phyloP scores from a whole-genome alignment of 2,797 vertebrate species.

The Dendrocincla fuliginosa region DNA sequence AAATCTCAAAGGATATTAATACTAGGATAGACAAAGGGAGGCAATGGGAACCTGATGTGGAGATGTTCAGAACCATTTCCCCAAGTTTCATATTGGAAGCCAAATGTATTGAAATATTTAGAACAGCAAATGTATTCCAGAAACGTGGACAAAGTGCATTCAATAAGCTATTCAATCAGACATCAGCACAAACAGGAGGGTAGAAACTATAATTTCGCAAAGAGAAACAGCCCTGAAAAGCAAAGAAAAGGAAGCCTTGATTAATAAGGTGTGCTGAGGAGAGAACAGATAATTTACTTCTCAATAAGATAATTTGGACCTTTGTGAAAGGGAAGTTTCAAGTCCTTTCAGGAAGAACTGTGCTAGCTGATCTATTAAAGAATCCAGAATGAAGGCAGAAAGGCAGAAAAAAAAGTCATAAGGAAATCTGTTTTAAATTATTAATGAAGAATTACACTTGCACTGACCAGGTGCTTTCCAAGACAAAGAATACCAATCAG shows the following conservation, averaged over 20 bases:
- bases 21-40: neutral
- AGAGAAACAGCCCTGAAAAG: neutral
- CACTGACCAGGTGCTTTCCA: neutral
- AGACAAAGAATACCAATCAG: neutral
- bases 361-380: neutral
- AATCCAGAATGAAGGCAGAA: neutral
- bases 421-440: neutral
- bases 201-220: neutral
- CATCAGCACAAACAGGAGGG: neutral
- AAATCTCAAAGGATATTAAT: conserved; percentile 23
- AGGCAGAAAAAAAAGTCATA: neutral
- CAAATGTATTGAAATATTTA: conserved; percentile 16
- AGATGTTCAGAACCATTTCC: neutral
- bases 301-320: neutral
- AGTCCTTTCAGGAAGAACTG: neutral
- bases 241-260: neutral
- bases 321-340: neutral
- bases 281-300: neutral
- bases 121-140: neutral
- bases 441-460: neutral
- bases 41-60: neutral
- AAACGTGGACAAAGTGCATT: neutral
- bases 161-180: neutral
- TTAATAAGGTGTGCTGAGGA: neutral
- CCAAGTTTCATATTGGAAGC: neutral